A percentile compares a stretch with the other conserved stretches of the same genome.
Conservation (phyloP, 2,888 invertebrate genomes). For the Neoascia interrupta region DNA sequence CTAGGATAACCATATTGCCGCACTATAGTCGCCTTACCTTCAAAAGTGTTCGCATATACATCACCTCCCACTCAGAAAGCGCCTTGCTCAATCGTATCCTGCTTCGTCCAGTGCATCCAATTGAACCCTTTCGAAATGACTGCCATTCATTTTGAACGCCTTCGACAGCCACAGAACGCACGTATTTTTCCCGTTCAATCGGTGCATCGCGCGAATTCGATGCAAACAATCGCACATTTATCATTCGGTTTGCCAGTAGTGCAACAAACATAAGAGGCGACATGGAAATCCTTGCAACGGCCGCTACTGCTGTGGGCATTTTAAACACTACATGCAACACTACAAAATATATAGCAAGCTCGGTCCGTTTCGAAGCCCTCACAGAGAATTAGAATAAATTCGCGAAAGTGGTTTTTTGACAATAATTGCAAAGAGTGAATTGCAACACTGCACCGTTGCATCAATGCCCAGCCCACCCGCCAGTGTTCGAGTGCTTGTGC, state of each 20-base stretch:
- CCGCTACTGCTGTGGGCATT: slow-evolving; percentile 10
- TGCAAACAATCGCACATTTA: slow-evolving; percentile 69
- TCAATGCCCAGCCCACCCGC: slow-evolving; percentile 1
- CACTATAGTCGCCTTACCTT: no score
- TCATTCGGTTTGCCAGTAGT: slow-evolving; percentile 66
- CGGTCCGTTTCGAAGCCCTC: slow-evolving; percentile 33
- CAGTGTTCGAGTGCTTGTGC: slow-evolving; percentile 12
- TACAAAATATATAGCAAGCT: slow-evolving; percentile 11
- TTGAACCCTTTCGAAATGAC: slow-evolving; percentile 63
- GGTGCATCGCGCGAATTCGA: slow-evolving; percentile 66
- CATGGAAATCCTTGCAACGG: slow-evolving; percentile 58
- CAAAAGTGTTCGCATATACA: background rate
- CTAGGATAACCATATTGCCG: no score
- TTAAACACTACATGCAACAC: slow-evolving; percentile 13
- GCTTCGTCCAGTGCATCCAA: slow-evolving; percentile 62
- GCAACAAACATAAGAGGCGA: slow-evolving; percentile 60
- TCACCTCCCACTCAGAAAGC: background rate
- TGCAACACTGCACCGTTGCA: slow-evolving; percentile 42
- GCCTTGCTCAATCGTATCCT: slow-evolving; percentile 38
- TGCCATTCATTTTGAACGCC: slow-evolving; percentile 66
- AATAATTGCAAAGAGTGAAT: slow-evolving; percentile 67
- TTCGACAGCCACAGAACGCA: slow-evolving; percentile 69
- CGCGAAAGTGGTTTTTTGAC: slow-evolving; percentile 69
- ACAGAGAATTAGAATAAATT: slow-evolving; percentile 69
- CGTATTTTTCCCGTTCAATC: slow-evolving; percentile 68